Conservation (phyloP, 2,888 invertebrate genomes). For the Helicoverpa assulta region DNA sequence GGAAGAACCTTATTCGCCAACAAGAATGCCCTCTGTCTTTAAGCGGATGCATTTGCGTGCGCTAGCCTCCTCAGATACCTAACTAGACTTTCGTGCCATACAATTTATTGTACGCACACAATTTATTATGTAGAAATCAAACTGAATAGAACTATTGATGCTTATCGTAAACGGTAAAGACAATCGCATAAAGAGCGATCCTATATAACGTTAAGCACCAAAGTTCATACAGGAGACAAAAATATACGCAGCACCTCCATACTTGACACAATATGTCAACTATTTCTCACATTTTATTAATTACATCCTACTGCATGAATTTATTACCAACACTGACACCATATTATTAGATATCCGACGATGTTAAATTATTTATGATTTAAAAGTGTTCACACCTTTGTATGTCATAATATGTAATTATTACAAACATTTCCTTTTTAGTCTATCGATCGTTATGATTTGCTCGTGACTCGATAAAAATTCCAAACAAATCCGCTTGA, state of each 20-base stretch:
- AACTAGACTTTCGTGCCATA: conserved; percentile 61
- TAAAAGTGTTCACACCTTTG: conserved; percentile 72
- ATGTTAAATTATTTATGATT: conserved; percentile 57
- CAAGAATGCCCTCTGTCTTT: conserved; percentile 75
- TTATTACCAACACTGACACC: conserved; percentile 63
- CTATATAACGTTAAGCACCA: conserved; percentile 48
- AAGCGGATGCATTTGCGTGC: conserved; percentile 71
- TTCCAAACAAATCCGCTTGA: conserved; percentile 70
- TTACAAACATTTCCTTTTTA: conserved; percentile 63
- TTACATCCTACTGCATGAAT: conserved; percentile 70
- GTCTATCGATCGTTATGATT: conserved; percentile 51
- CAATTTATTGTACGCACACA: conserved; percentile 60
- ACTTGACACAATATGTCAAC: conserved; percentile 79
- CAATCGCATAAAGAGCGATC: conserved; percentile 43
- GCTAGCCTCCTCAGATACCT: conserved; percentile 58
- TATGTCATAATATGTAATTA: conserved; percentile 64
- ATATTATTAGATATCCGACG: conserved; percentile 48
- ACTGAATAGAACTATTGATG: conserved; percentile 61
- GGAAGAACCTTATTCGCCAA: conserved; percentile 78
- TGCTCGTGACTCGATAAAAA: conserved; percentile 75
- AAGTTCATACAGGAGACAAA: conserved; percentile 61
- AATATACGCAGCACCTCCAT: conserved; percentile 67
- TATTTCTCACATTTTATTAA: conserved; percentile 85
- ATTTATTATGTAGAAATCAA: conserved; percentile 59
- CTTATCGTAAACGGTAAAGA: conserved; percentile 54